phyloP scores from a whole-genome alignment of 2,888 invertebrate species.

The Caenorhabditis imperialis region DNA sequence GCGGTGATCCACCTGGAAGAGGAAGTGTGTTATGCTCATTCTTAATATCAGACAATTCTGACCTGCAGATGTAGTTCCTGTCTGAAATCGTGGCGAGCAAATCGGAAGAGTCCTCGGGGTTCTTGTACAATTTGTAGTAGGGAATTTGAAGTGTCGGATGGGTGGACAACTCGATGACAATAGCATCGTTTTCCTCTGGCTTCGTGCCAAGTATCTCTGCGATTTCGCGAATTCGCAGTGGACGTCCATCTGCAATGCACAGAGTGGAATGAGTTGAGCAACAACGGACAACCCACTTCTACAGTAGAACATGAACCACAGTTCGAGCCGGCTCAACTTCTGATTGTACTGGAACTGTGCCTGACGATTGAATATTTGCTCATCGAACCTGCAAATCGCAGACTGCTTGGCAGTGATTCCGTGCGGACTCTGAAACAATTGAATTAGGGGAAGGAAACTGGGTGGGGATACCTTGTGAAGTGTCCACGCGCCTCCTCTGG shows the following conservation, averaged over 20 bases:
- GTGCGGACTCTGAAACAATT: constrained; percentile 28
- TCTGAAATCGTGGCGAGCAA: constrained; percentile 7
- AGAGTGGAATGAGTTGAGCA: not conserved
- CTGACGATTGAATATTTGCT: constrained; percentile 43
- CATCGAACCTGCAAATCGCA: constrained; percentile 46
- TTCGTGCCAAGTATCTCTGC: constrained; percentile 54
- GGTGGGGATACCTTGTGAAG: constrained; percentile 23
- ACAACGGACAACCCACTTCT: constrained; percentile 32
- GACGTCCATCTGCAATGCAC: constrained; percentile 32
- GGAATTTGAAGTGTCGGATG: constrained; percentile 55
- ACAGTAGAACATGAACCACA: constrained; percentile 57
- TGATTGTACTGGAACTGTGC: constrained; percentile 48
- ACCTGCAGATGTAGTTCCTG: constrained; percentile 31
- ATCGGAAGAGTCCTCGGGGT: constrained; percentile 44
- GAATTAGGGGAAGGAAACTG: not conserved
- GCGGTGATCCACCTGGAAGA: constrained; percentile 46
- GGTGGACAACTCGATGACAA: constrained; percentile 47
- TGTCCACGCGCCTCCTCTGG: constrained; percentile 44
- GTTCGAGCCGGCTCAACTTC: constrained; percentile 34
- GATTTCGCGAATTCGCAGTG: constrained; percentile 40
- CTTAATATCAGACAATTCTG: not conserved
- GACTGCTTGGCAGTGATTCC: constrained; percentile 55
- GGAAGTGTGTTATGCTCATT: too few relatives aligned
- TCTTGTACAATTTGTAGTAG: constrained; percentile 51
- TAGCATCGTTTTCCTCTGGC: constrained; percentile 53